A percentile compares a stretch with the other conserved stretches of the same genome.
phyloP scores from a whole-genome alignment of 2,888 invertebrate species.

The Candidula unifasciata region DNA sequence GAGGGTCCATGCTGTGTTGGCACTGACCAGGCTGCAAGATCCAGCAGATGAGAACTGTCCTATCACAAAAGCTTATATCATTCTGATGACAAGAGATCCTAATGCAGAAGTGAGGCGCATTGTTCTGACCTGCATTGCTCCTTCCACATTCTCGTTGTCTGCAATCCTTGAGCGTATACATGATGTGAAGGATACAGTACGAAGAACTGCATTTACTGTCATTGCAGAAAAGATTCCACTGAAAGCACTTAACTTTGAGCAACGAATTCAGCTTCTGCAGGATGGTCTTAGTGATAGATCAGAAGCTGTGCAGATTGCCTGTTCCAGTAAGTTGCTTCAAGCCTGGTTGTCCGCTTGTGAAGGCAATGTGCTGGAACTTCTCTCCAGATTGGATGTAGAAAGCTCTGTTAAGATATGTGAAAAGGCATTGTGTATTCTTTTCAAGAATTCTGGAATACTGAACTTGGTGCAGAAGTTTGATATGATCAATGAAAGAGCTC shows the following conservation, averaged over 20 bases:
- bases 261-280: conserved; percentile 82
- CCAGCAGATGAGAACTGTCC: conserved; percentile 86
- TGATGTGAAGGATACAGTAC: conserved; percentile 88
- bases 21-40: conserved; percentile 88
- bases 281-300: conserved; percentile 83
- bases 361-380: conserved; percentile 85
- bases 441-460: conserved; percentile 79
- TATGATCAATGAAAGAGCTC: conserved; percentile 71
- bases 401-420: conserved; percentile 81
- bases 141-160: conserved; percentile 84
- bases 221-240: conserved; percentile 81
- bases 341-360: conserved; percentile 87
- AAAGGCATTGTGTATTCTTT: conserved; percentile 80
- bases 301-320: conserved; percentile 74
- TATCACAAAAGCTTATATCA: conserved; percentile 82
- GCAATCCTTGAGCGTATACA: conserved; percentile 85
- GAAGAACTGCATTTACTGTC: conserved; percentile 81
- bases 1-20: conserved; percentile 87
- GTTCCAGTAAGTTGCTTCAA: conserved; percentile 80
- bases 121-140: conserved; percentile 86
- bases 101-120: conserved; percentile 85
- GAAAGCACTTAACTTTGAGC: conserved; percentile 82
- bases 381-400: conserved; percentile 87
- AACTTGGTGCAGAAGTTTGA: conserved; percentile 73
- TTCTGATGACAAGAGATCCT: conserved; percentile 82